phyloP scores from a whole-genome alignment of 37 sponge, comb jelly and placozoan species.

The Halichondria panicea region DNA sequence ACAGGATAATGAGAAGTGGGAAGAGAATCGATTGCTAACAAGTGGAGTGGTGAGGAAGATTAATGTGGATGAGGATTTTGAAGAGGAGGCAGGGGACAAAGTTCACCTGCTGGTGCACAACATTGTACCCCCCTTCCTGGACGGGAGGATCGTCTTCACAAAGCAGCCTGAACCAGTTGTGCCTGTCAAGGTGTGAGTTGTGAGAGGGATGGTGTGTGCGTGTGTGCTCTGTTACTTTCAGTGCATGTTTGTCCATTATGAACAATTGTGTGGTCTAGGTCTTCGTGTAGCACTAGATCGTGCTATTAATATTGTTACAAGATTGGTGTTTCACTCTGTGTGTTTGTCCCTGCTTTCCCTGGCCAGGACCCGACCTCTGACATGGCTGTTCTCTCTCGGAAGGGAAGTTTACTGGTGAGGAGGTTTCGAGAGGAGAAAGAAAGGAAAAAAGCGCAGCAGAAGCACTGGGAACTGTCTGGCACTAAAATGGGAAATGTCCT shows the following conservation, averaged over 20 bases:
- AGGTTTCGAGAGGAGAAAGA: conserved; percentile 94
- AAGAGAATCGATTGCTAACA: conserved; percentile 92
- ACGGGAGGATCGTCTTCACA: conserved; percentile 98
- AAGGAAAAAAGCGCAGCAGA: conserved; percentile 95
- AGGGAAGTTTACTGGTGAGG: conserved; percentile 91
- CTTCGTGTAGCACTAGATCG: not conserved
- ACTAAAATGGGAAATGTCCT: conserved; percentile 92
- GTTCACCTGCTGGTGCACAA: conserved; percentile 98
- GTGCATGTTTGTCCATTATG: not conserved
- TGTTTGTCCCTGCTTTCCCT: not conserved
- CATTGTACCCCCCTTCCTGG: conserved; percentile 98
- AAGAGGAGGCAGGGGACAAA: conserved; percentile 88
- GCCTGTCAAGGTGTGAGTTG: conserved; percentile 28
- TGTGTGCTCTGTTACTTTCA: not conserved
- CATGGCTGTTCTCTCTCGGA: conserved; percentile 88
- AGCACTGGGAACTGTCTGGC: conserved; percentile 98
- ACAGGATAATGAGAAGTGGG: conserved; percentile 98
- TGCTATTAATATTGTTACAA: not conserved
- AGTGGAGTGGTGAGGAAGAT: conserved; percentile 88
- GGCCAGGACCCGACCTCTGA: conserved; percentile 95
- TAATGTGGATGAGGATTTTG: conserved; percentile 86
- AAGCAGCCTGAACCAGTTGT: conserved; percentile 42
- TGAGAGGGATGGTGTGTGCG: not conserved
- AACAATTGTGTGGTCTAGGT: not conserved
- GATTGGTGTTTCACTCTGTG: not conserved